Evolutionary conservation across 2,888 invertebrate species (phyloP), one percentile per base, ranked within the genome.

Genomic region (Drosophila sordidula): DNA sequence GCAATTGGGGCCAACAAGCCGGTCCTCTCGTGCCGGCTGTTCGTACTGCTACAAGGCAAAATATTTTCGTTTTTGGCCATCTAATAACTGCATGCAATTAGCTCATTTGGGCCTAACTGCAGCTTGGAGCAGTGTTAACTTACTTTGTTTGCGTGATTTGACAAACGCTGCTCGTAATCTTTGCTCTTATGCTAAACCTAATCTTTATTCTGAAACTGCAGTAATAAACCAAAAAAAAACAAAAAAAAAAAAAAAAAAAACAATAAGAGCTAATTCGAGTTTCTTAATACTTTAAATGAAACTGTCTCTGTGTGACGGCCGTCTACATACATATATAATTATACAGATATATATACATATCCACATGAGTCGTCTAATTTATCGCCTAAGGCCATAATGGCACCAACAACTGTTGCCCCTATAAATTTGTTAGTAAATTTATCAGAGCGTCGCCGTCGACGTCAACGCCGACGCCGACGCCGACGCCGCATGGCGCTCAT

Each of bases 401-500:
- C 83, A 76, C 52, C 78, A 68, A 52, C 81, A 87, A 84, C 81
- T 84, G 87, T 75, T 78, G 87, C 57, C 75, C 70, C 44, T 61
- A 75, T 70, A 80, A 84, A 78, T 82, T 84, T 81, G 64, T 78
- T 61, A 70, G 64, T 62, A 69, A 61, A 85, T 85, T 73, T 87
- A 85, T 85, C 88, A 85, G 59, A 18, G 18, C 36, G 38, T 36
- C 52, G 63, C 57, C 39, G 54, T 57, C 38, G 68, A 56, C 36
- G 38, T 36, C 52, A 56, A 52, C 39, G 54, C 52, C 38, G 16
- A 22, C 26, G 56, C 12, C 16, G 45, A 47, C 36, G 58, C 12
- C 71, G 64, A 67, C 87, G 65, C 72, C 63, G 70, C 87, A 85
- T 85, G 85, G 66, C 49, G 72, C 73, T 85, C 85, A 81, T 82